A percentile compares a stretch with the other conserved stretches of the same genome.
Conservation (phyloP, 2,113 vertebrate genomes). For the Chinchilla lanigera region DNA sequence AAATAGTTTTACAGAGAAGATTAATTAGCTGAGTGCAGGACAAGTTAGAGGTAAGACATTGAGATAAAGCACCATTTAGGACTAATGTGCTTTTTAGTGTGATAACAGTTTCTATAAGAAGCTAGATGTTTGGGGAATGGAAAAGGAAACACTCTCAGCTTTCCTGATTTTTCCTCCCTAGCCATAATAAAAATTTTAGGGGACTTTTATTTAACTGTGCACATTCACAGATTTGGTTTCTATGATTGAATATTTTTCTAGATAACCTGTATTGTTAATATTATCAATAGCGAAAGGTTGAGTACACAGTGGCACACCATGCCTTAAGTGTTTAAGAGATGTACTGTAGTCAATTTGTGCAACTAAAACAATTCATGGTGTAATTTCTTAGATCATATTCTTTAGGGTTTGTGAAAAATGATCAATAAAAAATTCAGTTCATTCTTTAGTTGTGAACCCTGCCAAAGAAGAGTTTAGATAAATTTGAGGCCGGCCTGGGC, state of each 20-base stretch:
- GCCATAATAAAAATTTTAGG: not conserved
- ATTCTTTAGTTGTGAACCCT: not conserved
- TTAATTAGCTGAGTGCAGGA: not conserved
- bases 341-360: not conserved
- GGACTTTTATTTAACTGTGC: not conserved
- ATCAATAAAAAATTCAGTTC: not conserved
- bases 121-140: conserved; percentile 12
- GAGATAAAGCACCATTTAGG: not conserved
- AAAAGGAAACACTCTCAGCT: not conserved
- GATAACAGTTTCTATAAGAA: not conserved
- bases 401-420: conserved; percentile 53
- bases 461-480: not conserved
- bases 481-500: too few relatives aligned
- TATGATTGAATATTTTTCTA: not conserved
- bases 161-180: not conserved
- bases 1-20: not conserved
- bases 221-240: conserved; percentile 18
- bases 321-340: not conserved
- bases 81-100: not conserved
- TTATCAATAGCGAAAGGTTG: conserved; percentile 12
- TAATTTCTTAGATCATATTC: conserved; percentile 30
- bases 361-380: conserved; percentile 24
- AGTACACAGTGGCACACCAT: not conserved
- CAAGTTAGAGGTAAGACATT: not conserved
- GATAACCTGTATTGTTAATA: not conserved